These are phyloP conservation scores for Trachops cirrhosus DNA, from an alignment of 2,797 vertebrate species.

Conservation along the genomic window DNA sequence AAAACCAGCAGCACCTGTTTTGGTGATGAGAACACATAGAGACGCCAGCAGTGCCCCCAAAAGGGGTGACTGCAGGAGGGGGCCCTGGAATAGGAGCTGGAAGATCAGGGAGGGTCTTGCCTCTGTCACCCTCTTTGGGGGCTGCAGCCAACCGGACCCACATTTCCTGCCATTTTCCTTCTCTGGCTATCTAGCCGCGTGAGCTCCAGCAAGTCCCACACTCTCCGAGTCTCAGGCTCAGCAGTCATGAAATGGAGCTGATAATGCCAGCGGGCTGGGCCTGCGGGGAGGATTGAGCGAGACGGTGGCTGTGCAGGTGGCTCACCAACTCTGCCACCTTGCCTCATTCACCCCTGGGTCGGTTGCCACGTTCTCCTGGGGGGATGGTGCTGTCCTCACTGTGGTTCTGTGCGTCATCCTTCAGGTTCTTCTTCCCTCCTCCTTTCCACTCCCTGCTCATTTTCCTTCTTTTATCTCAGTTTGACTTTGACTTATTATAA, in stretches of 20 bases:
- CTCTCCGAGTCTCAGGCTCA: neutral
- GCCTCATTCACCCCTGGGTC: accelerated
- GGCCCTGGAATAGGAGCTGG: neutral
- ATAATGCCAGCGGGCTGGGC: neutral
- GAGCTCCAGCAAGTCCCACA: neutral
- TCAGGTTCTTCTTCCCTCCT: neutral
- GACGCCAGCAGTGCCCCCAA: too few species aligned
- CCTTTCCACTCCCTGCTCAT: neutral
- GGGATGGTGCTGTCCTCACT: accelerated
- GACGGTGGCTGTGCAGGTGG: neutral
- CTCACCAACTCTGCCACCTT: accelerated
- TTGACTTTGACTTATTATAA: neutral
- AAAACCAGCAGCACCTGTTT: neutral
- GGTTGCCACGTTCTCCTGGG: accelerated
- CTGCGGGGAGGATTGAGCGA: neutral
- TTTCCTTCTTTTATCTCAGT: neutral
- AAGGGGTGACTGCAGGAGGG: neutral
- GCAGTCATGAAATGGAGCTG: too few species aligned
- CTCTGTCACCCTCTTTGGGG: too few species aligned
- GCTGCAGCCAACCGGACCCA: neutral
- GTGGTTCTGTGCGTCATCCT: neutral
- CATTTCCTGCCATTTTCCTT: neutral
- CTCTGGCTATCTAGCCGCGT: neutral
- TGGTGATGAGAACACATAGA: neutral
- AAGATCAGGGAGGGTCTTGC: too few species aligned